These are phyloP conservation scores for Pachyrhynchus sulphureomaculatus DNA, from an alignment of 1,140 invertebrate species.

Conservation along the genomic window DNA sequence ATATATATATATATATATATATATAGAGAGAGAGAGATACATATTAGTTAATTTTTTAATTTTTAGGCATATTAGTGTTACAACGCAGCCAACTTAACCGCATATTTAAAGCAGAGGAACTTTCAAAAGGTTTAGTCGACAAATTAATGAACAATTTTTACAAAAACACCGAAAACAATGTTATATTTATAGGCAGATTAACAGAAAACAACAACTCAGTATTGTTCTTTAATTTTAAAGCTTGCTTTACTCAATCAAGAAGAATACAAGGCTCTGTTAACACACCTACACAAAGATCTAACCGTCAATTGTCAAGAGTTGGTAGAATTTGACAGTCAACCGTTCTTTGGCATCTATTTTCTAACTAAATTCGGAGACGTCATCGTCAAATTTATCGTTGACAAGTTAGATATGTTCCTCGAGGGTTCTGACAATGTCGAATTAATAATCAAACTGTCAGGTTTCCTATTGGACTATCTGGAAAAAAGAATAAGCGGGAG, in stretches of 20 bases:
- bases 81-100: not conserved
- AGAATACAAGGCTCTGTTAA: slow-evolving; percentile 24
- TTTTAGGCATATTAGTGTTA: slow-evolving; percentile 16
- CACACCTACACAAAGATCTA: slow-evolving; percentile 19
- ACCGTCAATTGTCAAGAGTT: slow-evolving; percentile 24
- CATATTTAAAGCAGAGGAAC: not conserved
- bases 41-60: too few relatives aligned
- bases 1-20: too few relatives aligned
- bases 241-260: slow-evolving; percentile 27
- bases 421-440: not conserved
- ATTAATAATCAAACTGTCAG: not conserved
- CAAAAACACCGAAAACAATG: not conserved
- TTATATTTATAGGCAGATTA: slow-evolving; percentile 23
- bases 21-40: too few relatives aligned
- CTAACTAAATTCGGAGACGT: slow-evolving; percentile 25
- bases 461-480: not conserved
- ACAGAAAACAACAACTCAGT: slow-evolving; percentile 26
- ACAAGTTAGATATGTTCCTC: slow-evolving; percentile 34
- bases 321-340: not conserved
- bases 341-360: slow-evolving; percentile 30
- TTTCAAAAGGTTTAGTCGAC: slow-evolving; percentile 16
- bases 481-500: slow-evolving; percentile 9
- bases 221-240: slow-evolving; percentile 25
- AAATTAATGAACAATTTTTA: slow-evolving; percentile 13
- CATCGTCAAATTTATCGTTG: slow-evolving; percentile 18